Base-by-base conservation (phyloP, 1,140 invertebrate genomes). In the Leptinotarsa lineolata region DNA sequence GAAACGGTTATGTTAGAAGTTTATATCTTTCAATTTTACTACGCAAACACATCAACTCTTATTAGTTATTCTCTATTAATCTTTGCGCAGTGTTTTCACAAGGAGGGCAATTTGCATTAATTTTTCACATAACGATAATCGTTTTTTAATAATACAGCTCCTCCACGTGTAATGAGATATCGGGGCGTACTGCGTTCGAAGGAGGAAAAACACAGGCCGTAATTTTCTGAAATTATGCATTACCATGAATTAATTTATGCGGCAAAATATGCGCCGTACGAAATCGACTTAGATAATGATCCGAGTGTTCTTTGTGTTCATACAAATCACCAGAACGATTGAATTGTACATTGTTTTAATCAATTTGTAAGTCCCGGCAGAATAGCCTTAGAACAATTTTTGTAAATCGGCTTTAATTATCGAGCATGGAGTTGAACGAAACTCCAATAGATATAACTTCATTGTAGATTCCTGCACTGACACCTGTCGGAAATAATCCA, bases 201-300 rank as follows among this genome's bases (percentile, higher is more conserved):
- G 0, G 16, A 54, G 48, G 2, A 54, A 54, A 54, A 54, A 54
- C 48, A n/a, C 48, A 54, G 16, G 48, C 48, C 16, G n/a, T 54
- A 54, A 54, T 54, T 54, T 54, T 54, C 48, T 54, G 48, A 8
- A 12, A 54, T 54, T 54, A 54, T 54, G 48, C n/a, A 54, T 54
- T 54, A n/a, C 15, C 48, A 54, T 16, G 48, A 54, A 54, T 54
- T 54, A 54, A 54, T 54, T 16, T 54, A 54, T n/a, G 48, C 48
- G 48, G 48, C 48, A 54, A 54, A 54, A 54, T 54, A 54, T 54
- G 48, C 48, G 48, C 48, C 48, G 48, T 54, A 54, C 48, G n/a
- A 54, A 54, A 54, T 54, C 5, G n/a, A 54, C 15, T 54, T 54
- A 54, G 15, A 54, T 54, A 54, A 18, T 54, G n/a, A 54, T 54